These are phyloP conservation scores for Columbina picui DNA, from an alignment of 2,113 vertebrate species.

Conservation along the genomic window DNA sequence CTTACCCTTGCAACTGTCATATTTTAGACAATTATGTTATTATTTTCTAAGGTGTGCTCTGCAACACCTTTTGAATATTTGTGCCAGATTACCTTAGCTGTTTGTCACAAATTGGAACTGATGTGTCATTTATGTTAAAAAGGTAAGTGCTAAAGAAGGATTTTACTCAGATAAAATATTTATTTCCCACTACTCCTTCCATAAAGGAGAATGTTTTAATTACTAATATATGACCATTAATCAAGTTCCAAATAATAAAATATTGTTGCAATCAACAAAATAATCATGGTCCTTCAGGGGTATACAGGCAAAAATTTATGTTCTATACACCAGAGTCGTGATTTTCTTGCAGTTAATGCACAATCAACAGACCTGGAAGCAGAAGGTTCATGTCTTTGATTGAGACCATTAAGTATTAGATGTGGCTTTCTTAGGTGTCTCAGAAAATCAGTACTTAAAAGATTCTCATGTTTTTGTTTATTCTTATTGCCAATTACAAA, in stretches of 20 bases:
- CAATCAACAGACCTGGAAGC: background rate
- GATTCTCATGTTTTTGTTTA: background rate
- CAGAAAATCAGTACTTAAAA: background rate
- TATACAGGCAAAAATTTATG: background rate
- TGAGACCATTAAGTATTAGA: background rate
- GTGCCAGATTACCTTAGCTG: slow-evolving; percentile 32
- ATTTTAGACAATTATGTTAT: background rate
- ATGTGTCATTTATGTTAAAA: slow-evolving; percentile 21
- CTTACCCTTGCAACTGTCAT: background rate
- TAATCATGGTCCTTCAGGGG: background rate
- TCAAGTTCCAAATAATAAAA: background rate
- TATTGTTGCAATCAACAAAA: background rate
- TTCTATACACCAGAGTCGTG: background rate
- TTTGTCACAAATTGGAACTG: slow-evolving; percentile 41
- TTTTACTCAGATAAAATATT: slow-evolving; percentile 34
- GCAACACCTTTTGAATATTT: background rate
- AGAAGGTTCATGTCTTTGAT: background rate
- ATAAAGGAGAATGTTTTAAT: background rate
- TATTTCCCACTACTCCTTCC: background rate
- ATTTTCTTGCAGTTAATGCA: background rate
- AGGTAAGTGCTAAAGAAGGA: background rate
- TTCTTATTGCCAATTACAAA: background rate
- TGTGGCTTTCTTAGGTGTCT: background rate
- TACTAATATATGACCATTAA: background rate
- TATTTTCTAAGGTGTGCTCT: background rate